Evolutionary conservation across 2,113 vertebrate species (phyloP).

Genomic region (Condylura cristata): DNA sequence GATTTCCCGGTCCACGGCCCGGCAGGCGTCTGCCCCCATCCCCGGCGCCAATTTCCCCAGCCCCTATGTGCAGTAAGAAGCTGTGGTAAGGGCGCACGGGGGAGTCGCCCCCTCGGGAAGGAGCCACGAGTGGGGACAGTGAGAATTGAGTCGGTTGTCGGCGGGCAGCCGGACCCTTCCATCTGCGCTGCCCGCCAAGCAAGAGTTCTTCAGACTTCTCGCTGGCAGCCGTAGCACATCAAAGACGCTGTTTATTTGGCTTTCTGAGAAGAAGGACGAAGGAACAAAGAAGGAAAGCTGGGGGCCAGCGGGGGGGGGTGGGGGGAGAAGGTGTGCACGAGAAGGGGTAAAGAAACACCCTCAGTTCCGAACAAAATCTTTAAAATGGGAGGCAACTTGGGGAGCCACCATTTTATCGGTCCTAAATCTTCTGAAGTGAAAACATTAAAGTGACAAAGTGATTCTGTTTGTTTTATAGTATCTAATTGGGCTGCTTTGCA

Average conservation of each 20-base stretch:
- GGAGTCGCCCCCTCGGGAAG: background rate
- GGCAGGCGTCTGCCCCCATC: background rate
- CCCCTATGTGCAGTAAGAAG: background rate
- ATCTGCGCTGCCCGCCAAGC: conserved; percentile 40
- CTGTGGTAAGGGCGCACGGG: background rate
- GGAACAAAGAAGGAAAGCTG: conserved; percentile 66
- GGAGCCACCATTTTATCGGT: conserved; percentile 67
- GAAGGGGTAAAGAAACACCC: background rate
- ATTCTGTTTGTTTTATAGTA: conserved; percentile 78
- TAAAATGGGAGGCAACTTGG: conserved; percentile 64
- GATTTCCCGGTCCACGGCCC: background rate
- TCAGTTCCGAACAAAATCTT: conserved; percentile 20
- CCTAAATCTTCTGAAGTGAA: conserved; percentile 76
- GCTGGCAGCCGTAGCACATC: conserved; percentile 57
- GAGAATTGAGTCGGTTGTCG: conserved; percentile 26
- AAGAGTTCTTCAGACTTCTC: conserved; percentile 49
- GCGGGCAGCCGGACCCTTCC: conserved; percentile 33
- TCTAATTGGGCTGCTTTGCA: conserved; percentile 80
- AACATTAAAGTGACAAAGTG: conserved; percentile 77
- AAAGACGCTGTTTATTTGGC: conserved; percentile 72
- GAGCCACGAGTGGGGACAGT: background rate
- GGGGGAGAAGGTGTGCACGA: background rate
- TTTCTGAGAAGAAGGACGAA: conserved; percentile 61
- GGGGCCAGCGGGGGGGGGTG: background rate
- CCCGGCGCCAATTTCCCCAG: too few species aligned